These are phyloP conservation scores for Hipparchia sbordonii DNA, from an alignment of 2,888 invertebrate genomes.

Conservation along the genomic window DNA sequence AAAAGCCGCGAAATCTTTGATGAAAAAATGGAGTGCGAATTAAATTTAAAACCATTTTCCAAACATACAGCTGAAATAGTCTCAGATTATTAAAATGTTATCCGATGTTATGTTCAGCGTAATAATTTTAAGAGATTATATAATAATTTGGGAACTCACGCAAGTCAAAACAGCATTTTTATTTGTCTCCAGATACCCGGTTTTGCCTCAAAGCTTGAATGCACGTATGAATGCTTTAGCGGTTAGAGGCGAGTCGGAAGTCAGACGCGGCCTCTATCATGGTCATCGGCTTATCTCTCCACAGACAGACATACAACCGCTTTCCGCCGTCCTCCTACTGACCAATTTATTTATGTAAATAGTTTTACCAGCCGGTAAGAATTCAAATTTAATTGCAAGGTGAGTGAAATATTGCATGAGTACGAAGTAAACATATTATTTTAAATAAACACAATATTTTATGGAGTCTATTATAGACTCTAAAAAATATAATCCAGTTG, in stretches of 20 bases:
- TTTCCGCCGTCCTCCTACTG: conserved; percentile 38
- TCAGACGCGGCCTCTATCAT: conserved; percentile 50
- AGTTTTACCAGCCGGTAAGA: conserved; percentile 15
- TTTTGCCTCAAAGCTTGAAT: conserved; percentile 15
- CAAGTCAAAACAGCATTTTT: background rate
- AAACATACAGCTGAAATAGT: background rate
- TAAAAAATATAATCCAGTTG: too few relatives aligned
- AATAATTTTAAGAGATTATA: background rate
- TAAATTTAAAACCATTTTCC: background rate
- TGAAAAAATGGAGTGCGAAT: too few relatives aligned
- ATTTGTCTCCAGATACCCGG: conserved; percentile 2
- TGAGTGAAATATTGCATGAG: conserved; percentile 1
- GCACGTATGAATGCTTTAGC: conserved; percentile 23
- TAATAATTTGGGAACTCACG: background rate
- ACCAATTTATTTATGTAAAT: conserved; percentile 23
- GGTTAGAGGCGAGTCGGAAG: conserved; percentile 52
- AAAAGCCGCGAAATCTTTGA: too few relatives aligned
- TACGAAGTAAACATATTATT: background rate
- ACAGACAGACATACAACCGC: conserved; percentile 41
- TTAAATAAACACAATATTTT: background rate
- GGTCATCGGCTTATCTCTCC: conserved; percentile 53
- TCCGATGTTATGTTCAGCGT: background rate
- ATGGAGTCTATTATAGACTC: background rate
- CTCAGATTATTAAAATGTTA: background rate
- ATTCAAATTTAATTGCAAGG: conserved; percentile 9